A percentile compares a stretch with the other conserved stretches of the same genome.
These are phyloP conservation scores for Chinchilla lanigera DNA, from an alignment of 2,113 vertebrate species.

Conservation along the genomic window DNA sequence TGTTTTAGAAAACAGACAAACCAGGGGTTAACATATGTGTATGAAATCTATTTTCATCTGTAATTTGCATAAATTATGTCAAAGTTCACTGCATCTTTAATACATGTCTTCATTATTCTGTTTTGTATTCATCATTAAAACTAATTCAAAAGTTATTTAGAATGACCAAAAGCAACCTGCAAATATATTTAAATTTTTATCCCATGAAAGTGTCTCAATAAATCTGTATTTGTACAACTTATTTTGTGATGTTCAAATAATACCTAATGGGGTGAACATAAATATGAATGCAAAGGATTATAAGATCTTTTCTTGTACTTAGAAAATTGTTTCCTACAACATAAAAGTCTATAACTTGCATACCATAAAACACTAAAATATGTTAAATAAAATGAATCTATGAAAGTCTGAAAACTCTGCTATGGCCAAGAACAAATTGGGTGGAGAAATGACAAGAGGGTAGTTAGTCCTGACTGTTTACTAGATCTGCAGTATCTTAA, in stretches of 20 bases:
- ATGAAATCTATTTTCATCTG: conserved; percentile 79
- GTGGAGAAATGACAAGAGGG: background rate
- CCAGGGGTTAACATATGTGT: conserved; percentile 73
- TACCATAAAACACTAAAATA: background rate
- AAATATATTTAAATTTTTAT: background rate
- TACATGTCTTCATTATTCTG: conserved; percentile 6
- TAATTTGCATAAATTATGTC: conserved; percentile 79
- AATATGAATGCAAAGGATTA: background rate
- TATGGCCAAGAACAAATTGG: background rate
- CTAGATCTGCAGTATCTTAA: background rate
- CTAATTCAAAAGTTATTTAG: background rate
- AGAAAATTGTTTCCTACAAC: background rate
- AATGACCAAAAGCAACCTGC: conserved; percentile 2
- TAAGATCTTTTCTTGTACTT: background rate
- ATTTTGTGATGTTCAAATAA: background rate
- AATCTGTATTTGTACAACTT: background rate
- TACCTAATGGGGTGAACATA: background rate
- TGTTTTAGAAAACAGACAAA: conserved; percentile 79
- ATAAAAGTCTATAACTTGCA: background rate
- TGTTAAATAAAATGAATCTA: background rate
- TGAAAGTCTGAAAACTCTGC: background rate
- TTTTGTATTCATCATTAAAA: background rate
- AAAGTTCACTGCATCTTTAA: conserved; percentile 73
- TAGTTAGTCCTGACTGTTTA: rapidly evolving
- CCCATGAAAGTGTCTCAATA: background rate